Percentiles rank a stretch among this genome's conserved stretches.
Evolutionary conservation across 35 echinoderm and acorn worm species (phyloP).

Genomic region (Holothuria glaberrima): DNA sequence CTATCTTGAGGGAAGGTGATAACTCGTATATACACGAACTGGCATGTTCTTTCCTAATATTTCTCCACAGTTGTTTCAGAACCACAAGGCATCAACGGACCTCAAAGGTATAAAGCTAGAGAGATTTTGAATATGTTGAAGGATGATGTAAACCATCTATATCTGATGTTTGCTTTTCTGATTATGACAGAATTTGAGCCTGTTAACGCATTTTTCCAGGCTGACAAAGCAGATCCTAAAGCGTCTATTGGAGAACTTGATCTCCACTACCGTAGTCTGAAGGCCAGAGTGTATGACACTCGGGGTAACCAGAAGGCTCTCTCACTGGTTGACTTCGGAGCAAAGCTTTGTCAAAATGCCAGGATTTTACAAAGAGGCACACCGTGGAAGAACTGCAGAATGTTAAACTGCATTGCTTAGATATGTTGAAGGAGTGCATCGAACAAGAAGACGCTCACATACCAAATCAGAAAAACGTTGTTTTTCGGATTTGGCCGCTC

Average conservation of each 20-base stretch:
- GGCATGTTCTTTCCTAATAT: not conserved
- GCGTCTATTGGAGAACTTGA: slow-evolving; percentile 12
- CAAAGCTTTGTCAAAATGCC: slow-evolving; percentile 23
- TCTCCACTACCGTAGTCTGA: slow-evolving; percentile 28
- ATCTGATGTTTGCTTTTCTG: slow-evolving; percentile 24
- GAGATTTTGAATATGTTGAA: slow-evolving; percentile 38
- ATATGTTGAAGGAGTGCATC: slow-evolving; percentile 42
- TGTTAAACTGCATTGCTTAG: slow-evolving; percentile 19
- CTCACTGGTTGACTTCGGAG: slow-evolving; percentile 24
- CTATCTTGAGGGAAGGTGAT: slow-evolving; percentile 41
- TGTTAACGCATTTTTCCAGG: slow-evolving; percentile 35
- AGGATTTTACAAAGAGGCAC: not conserved
- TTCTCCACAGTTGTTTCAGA: slow-evolving; percentile 5
- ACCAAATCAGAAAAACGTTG: slow-evolving; percentile 4
- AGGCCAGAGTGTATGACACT: slow-evolving; percentile 24
- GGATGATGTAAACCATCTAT: slow-evolving; percentile 37
- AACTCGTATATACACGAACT: slow-evolving; percentile 28
- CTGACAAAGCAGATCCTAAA: slow-evolving; percentile 20
- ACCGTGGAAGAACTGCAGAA: not conserved
- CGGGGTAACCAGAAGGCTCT: not conserved
- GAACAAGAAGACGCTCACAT: not conserved
- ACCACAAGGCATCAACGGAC: slow-evolving; percentile 2
- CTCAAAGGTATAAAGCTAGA: slow-evolving; percentile 36
- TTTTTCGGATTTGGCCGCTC: not conserved
- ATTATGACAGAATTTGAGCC: slow-evolving; percentile 47